phyloP scores from a whole-genome alignment of 2,888 invertebrate genomes.

The Phlogophora meticulosa region DNA sequence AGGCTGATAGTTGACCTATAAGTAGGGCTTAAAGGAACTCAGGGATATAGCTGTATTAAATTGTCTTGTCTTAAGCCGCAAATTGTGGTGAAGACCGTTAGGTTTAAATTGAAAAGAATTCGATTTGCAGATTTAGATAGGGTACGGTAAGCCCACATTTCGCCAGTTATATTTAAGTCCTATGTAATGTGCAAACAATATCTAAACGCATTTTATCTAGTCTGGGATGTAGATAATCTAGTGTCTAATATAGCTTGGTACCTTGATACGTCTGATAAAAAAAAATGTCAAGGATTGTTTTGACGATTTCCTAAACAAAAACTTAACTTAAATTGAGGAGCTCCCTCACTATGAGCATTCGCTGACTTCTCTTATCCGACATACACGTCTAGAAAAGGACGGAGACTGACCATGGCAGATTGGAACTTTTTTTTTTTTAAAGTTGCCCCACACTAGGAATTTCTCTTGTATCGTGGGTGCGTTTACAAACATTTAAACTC shows the following conservation, averaged over 20 bases:
- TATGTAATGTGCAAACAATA: slow-evolving; percentile 33
- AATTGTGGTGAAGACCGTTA: slow-evolving; percentile 36
- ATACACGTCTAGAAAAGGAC: too few species aligned
- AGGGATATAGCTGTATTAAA: not conserved
- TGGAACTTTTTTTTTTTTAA: too few species aligned
- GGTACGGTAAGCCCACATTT: too few species aligned
- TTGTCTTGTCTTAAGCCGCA: slow-evolving; percentile 21
- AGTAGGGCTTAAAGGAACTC: not conserved
- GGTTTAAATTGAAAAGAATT: slow-evolving; percentile 37
- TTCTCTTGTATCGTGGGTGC: too few species aligned
- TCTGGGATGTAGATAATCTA: not conserved
- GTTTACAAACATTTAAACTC: too few species aligned
- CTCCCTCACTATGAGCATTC: too few species aligned
- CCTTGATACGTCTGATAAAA: slow-evolving; percentile 30
- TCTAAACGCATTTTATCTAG: slow-evolving; percentile 5
- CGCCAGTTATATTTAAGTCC: too few species aligned
- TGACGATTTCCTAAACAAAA: too few species aligned
- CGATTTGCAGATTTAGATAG: not conserved
- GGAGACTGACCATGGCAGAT: too few species aligned
- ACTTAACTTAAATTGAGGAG: too few species aligned
- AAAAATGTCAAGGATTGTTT: slow-evolving; percentile 33
- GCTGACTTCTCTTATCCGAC: too few species aligned
- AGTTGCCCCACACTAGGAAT: too few species aligned
- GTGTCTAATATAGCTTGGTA: slow-evolving; percentile 2
- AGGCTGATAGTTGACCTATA: slow-evolving; percentile 18